Percentiles rank a stretch among this genome's conserved stretches.
These are phyloP conservation scores for Carterocephalus palaemon DNA, from an alignment of 2,888 invertebrate genomes.

Conservation along the genomic window DNA sequence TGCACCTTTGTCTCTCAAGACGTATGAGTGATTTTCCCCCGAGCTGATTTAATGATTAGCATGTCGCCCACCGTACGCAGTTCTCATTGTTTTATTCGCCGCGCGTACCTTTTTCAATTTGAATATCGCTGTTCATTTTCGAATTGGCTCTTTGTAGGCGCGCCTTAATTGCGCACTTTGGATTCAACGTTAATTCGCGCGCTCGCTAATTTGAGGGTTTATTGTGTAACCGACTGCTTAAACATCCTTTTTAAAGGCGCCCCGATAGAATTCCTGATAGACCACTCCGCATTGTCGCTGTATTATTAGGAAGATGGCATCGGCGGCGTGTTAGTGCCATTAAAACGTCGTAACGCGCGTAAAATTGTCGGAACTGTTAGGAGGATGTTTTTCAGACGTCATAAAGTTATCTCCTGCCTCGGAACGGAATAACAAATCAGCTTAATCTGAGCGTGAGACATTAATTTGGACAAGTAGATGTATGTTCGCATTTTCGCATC, in stretches of 20 bases:
- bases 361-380: slow-evolving; percentile 16
- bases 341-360: slow-evolving; percentile 17
- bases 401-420: slow-evolving; percentile 28
- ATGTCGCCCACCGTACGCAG: slow-evolving; percentile 25
- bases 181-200: slow-evolving; percentile 73
- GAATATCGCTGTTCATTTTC: slow-evolving; percentile 75
- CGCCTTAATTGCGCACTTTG: slow-evolving; percentile 73
- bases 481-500: slow-evolving; percentile 49
- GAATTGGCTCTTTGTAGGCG: slow-evolving; percentile 71
- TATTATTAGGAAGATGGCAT: slow-evolving; percentile 20
- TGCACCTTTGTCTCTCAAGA: slow-evolving; percentile 17
- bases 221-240: slow-evolving; percentile 61
- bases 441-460: slow-evolving; percentile 46
- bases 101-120: slow-evolving; percentile 75
- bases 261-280: slow-evolving; percentile 60
- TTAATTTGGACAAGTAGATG: slow-evolving; percentile 49
- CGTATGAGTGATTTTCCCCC: slow-evolving; percentile 17
- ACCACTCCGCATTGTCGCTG: slow-evolving; percentile 31
- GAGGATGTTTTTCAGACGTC: slow-evolving; percentile 21
- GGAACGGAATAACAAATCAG: slow-evolving; percentile 46
- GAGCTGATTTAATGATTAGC: slow-evolving; percentile 25
- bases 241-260: slow-evolving; percentile 62
- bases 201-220: slow-evolving; percentile 73
- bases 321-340: slow-evolving; percentile 11
- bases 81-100: slow-evolving; percentile 69